Base-by-base conservation (phyloP, 2,888 invertebrate species). In the Erebia aethiops region DNA sequence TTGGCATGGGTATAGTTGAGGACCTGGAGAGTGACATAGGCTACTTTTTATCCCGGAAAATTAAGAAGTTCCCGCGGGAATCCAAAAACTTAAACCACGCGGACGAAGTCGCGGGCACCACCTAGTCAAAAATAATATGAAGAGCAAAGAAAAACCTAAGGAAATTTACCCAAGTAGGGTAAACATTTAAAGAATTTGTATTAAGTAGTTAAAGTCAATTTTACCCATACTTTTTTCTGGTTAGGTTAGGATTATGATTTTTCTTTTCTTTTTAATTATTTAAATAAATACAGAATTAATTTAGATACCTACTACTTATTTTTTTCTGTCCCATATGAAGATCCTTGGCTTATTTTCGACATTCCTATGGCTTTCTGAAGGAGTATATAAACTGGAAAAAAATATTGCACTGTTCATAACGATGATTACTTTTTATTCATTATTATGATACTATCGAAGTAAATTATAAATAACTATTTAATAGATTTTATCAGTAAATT, bases 321-420 rank as follows among this genome's bases (percentile, higher is more conserved):
- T 72, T 94, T 94, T 75, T 91, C 94, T 67, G 94, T 92, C 75
- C 98, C 98, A 84, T 98, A 98, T 8, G 96, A 96, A 43, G 98
- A 98, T 54, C 95, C 96, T 88, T 97, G 96, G 83, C 96, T 97
- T 79, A 97, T 97, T 89, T 97, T 95, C 1, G 97, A 97, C 95
- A 97, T 96, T 67, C 96, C 96, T 80, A 98, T 96, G 61, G 96
- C 95, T 86, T 96, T 96, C 81, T 96, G 95, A 88, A 98, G 95
- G 41, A 97, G 90, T 77, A 96, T 87, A 87, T 95, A 96, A 91
- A 97, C 97, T 97, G 94, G 75, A 95, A 95, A 74, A 83, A 78
- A 35, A 61, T 16, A 41, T 26, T 8, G 14, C 11, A 41, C 2
- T 8, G 16, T 26, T 21, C 18, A 51, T 14, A n/a, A n/a, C 14